Conservation (phyloP, 2,888 invertebrate genomes). For the Nemotelus nigrinus region DNA sequence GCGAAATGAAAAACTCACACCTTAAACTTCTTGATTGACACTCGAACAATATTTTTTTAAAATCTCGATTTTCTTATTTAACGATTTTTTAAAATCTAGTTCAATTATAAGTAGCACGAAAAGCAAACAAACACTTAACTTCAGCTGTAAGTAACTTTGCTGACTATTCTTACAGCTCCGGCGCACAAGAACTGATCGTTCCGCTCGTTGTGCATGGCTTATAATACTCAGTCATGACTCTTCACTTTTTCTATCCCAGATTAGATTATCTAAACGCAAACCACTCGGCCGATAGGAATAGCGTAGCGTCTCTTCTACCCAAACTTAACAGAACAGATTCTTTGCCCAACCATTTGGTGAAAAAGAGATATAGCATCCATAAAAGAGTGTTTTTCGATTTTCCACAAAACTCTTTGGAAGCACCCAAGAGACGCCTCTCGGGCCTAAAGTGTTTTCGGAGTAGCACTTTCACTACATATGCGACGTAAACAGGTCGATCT, state of each 20-base stretch:
- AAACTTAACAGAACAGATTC: not conserved
- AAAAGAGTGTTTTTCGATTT: not conserved
- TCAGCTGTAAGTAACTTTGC: not conserved
- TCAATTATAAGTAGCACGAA: not conserved
- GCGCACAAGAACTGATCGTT: slow-evolving; percentile 6
- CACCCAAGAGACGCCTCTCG: too few relatives aligned
- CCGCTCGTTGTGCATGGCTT: not conserved
- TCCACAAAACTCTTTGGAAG: not conserved
- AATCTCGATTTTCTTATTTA: too few relatives aligned
- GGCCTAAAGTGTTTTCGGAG: not conserved
- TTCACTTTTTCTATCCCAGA: slow-evolving; percentile 25
- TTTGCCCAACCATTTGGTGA: not conserved
- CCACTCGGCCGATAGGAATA: not conserved
- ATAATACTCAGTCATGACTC: slow-evolving; percentile 26
- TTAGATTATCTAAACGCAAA: slow-evolving; percentile 15
- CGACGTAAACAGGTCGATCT: too few relatives aligned
- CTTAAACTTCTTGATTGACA: not conserved
- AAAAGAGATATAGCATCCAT: not conserved
- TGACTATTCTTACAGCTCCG: slow-evolving; percentile 15
- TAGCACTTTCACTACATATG: not conserved
- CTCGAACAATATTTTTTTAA: not conserved
- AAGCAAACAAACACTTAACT: not conserved
- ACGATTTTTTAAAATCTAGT: not conserved
- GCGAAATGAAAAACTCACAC: not conserved
- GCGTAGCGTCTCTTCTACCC: not conserved